Base-by-base conservation (phyloP, 2,888 invertebrate species). In the Polydrusus pterygomalis region DNA sequence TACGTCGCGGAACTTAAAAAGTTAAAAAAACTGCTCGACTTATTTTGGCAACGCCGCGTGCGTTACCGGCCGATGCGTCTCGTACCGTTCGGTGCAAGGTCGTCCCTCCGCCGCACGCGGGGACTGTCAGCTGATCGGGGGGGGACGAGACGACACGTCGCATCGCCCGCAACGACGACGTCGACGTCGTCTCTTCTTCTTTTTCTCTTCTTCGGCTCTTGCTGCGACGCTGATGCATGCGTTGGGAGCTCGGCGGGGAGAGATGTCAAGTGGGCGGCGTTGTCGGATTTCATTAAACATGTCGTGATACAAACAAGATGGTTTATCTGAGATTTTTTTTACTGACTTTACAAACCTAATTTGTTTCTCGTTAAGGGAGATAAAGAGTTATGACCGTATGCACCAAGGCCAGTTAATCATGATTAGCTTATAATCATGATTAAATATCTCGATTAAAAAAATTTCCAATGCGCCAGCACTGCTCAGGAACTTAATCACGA, bases 51-150 rank as follows among this genome's bases (percentile, higher is more conserved):
- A 71, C 71, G 51, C 45, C 17, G 71, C 56, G 40, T 63, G 71
- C 64, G 71, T 71, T 71, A 64, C 54, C 47, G 56, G 40, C 54
- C 54, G 64, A 54, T 71, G 64, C 45, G 40, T 56, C 54, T 60
- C 70, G 70, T 70, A 58, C 62, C 67, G 67, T 68, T 67, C 73
- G 65, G 65, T 65, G 73, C 73, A 73, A 73, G 73, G 73, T 73
- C 73, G 54, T 15, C 72, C 45, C 70, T 18, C 62, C n/a, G 49
- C 17, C 49, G 54, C 18, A 40, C 8, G 54, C 51, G 54, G 71
- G 71, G 67, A 67, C 8, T 56, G 60, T 73, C 73, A 73, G 73
- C 73, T 73, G 73, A 73, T 73, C 67, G 60, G 47, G 58, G 47
- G 58, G 43, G 67, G 67, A 34, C 67, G 30, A 51, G 43, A 63